phyloP scores from a whole-genome alignment of 1,140 invertebrate species.

The Atta texana region DNA sequence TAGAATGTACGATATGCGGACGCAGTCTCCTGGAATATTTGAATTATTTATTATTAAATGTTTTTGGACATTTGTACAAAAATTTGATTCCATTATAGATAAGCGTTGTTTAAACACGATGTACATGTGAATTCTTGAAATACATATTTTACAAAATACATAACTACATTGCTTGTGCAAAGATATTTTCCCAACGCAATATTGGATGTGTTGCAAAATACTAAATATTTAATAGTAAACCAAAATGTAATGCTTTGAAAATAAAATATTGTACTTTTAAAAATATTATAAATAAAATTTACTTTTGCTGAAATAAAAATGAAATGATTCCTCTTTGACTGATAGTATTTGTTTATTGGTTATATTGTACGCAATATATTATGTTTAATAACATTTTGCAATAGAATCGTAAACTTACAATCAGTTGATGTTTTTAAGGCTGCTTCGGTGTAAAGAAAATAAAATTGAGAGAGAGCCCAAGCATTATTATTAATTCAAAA shows the following conservation, averaged over 20 bases:
- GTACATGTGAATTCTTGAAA: not conserved
- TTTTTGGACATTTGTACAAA: constrained; percentile 46
- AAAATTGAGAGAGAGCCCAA: too few species aligned
- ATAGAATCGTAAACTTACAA: not conserved
- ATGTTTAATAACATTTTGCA: constrained; percentile 4
- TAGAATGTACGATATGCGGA: constrained; percentile 29
- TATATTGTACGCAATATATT: not conserved
- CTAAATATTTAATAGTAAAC: not conserved
- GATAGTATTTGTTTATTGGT: not conserved
- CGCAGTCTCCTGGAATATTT: constrained; percentile 39
- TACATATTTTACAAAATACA: not conserved
- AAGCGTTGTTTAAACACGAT: not conserved
- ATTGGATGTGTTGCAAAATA: not conserved
- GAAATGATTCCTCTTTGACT: constrained; percentile 2
- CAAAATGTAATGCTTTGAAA: not conserved
- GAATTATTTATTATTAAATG: constrained; percentile 43
- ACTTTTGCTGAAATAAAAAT: not conserved
- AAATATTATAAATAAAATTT: not conserved
- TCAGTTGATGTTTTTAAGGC: too few species aligned
- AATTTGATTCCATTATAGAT: constrained; percentile 26
- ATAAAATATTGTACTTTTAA: not conserved
- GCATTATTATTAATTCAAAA: too few species aligned
- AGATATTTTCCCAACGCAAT: not conserved
- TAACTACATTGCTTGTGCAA: not conserved
- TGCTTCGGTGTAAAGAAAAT: too few species aligned